These are phyloP conservation scores for Laticauda laticaudata DNA, from an alignment of 2,113 vertebrate genomes.

Conservation along the genomic window DNA sequence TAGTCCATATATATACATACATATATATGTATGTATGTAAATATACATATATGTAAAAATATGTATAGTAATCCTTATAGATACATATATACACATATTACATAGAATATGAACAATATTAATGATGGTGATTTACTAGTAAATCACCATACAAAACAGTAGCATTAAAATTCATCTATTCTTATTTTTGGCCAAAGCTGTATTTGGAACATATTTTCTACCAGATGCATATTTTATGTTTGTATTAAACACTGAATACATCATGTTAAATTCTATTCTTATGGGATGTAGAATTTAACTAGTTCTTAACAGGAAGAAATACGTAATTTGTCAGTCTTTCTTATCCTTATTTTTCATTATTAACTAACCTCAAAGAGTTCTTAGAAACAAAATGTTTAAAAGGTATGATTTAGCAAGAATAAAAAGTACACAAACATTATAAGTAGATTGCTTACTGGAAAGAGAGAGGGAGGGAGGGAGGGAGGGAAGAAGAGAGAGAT, in stretches of 20 bases:
- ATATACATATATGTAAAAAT: too few species aligned
- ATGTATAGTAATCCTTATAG: too few species aligned
- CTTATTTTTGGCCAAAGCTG: not conserved
- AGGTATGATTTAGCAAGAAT: slow-evolving; percentile 34
- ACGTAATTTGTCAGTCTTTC: not conserved
- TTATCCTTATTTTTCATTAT: not conserved
- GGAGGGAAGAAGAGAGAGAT: too few species aligned
- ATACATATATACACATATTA: too few species aligned
- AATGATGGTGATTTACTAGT: not conserved
- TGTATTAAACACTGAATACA: not conserved
- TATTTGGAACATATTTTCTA: not conserved
- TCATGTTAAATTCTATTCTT: not conserved
- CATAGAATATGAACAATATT: not conserved
- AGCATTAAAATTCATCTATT: not conserved
- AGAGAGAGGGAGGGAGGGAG: not conserved
- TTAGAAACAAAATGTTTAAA: slow-evolving; percentile 25
- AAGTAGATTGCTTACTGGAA: slow-evolving; percentile 19
- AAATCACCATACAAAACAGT: not conserved
- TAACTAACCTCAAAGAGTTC: not conserved
- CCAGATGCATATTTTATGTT: not conserved
- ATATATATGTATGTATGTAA: too few species aligned
- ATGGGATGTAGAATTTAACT: not conserved
- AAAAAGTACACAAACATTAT: slow-evolving; percentile 26
- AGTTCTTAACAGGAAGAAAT: not conserved
- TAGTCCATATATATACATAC: not conserved